These are phyloP conservation scores for Lepidocyrtinus sp. DNA, from an alignment of 2,888 invertebrate species.

Conservation along the genomic window DNA sequence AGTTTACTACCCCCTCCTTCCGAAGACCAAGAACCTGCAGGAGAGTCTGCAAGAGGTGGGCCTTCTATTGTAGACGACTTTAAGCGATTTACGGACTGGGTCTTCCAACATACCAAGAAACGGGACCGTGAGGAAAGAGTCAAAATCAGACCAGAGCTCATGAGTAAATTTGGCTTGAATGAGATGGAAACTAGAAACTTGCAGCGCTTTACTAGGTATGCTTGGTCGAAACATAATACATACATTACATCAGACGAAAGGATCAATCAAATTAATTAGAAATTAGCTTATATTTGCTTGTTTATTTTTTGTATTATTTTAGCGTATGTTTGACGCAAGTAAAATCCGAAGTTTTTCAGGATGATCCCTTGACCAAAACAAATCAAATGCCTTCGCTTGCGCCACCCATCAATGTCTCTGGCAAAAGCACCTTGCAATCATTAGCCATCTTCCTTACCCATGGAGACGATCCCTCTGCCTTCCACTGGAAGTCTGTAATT, in stretches of 20 bases:
- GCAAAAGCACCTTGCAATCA: constrained; percentile 40
- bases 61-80: constrained; percentile 19
- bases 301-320: too few species aligned
- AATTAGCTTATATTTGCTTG: too few species aligned
- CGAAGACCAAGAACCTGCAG: not conserved
- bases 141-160: not conserved
- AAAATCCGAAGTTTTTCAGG: constrained; percentile 51
- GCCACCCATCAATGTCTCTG: constrained; percentile 30
- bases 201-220: constrained; percentile 22
- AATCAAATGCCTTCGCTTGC: constrained; percentile 56
- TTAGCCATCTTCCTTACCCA: constrained; percentile 59
- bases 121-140: not conserved
- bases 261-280: too few species aligned
- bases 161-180: not conserved
- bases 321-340: too few species aligned
- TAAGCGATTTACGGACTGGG: constrained; percentile 42
- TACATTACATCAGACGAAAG: too few species aligned
- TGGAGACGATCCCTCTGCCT: constrained; percentile 60
- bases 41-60: not conserved
- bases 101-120: constrained; percentile 24
- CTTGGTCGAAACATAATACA: too few species aligned
- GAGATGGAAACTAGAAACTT: constrained; percentile 2
- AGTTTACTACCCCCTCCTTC: not conserved
- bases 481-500: constrained; percentile 61
- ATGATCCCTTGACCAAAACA: constrained; percentile 42